These are phyloP conservation scores for Solenodon paradoxus DNA, from an alignment of 2,113 vertebrate genomes.

Conservation along the genomic window DNA sequence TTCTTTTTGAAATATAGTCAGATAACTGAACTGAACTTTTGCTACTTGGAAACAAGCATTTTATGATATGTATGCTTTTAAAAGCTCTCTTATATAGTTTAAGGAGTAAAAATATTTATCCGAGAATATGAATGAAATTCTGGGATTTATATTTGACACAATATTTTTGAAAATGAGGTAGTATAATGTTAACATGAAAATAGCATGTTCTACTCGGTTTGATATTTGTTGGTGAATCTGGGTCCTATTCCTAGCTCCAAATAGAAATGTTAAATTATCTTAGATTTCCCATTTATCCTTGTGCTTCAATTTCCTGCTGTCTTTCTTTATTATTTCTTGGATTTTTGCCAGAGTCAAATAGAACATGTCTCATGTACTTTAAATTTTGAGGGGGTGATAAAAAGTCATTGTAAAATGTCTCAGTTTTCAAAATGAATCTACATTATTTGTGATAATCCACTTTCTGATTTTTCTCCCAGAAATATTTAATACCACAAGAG, in stretches of 20 bases:
- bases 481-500: neutral
- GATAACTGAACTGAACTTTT: neutral
- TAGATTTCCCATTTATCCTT: neutral
- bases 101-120: neutral
- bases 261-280: constrained; percentile 40
- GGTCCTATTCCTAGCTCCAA: neutral
- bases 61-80: neutral
- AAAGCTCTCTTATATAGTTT: neutral
- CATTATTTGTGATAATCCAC: constrained; percentile 6
- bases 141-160: constrained; percentile 22
- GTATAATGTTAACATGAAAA: neutral
- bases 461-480: constrained; percentile 16
- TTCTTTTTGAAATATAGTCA: neutral
- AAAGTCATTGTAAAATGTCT: constrained; percentile 18
- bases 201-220: neutral
- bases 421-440: constrained; percentile 32
- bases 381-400: neutral
- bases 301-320: neutral
- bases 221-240: constrained; percentile 27
- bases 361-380: constrained; percentile 22
- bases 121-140: neutral
- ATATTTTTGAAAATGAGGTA: neutral
- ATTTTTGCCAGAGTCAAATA: constrained; percentile 4
- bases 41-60: neutral
- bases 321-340: constrained; percentile 26